These are phyloP conservation scores for Apeira syringaria DNA, from an alignment of 2,888 invertebrate species.

Conservation along the genomic window DNA sequence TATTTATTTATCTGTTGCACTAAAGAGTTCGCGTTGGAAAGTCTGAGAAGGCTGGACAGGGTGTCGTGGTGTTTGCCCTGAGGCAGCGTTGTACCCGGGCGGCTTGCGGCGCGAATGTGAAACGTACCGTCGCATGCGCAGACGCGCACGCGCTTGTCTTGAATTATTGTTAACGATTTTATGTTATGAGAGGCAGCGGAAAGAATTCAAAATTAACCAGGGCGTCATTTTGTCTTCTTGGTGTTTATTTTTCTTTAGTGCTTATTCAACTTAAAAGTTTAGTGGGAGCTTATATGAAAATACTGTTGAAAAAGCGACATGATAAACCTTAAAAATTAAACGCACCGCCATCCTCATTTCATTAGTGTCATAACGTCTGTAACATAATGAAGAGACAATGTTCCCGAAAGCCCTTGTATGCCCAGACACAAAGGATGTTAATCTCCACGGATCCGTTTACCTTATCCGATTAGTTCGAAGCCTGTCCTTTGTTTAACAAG, in stretches of 20 bases:
- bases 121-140: conserved; percentile 74
- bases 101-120: conserved; percentile 75
- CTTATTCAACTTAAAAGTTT: too few relatives aligned
- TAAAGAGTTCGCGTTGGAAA: conserved; percentile 17
- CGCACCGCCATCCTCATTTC: not conserved
- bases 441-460: not conserved
- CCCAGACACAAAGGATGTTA: not conserved
- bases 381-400: not conserved
- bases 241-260: not conserved
- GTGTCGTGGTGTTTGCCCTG: conserved; percentile 55
- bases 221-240: too few relatives aligned
- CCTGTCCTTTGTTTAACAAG: not conserved
- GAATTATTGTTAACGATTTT: conserved; percentile 60
- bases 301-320: too few relatives aligned
- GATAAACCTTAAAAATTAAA: not conserved
- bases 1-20: conserved; percentile 8
- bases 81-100: conserved; percentile 64
- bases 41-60: conserved; percentile 35
- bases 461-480: not conserved
- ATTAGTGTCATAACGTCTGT: not conserved
- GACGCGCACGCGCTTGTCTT: conserved; percentile 55
- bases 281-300: too few relatives aligned
- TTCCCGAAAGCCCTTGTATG: not conserved
- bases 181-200: conserved; percentile 53
- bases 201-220: not conserved